Conservation (phyloP, 2,797 vertebrate genomes). For the Arnoldichthys spilopterus region DNA sequence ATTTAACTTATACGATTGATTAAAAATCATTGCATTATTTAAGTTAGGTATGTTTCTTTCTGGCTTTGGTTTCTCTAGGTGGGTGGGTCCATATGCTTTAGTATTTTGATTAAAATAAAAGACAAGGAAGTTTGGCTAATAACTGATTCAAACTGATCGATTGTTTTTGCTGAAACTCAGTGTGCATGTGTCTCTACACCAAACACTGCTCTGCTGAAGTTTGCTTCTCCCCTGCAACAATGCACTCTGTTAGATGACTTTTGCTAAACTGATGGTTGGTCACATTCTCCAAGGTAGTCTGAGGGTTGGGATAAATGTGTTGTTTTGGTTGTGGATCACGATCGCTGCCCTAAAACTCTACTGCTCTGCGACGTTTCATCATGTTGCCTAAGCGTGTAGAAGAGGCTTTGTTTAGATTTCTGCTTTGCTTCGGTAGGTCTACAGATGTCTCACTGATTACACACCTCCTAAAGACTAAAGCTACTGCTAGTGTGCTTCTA, state of each 20-base stretch:
- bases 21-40: no score
- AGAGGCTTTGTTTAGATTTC: neutral
- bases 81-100: no score
- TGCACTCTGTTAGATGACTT: neutral
- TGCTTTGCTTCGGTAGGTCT: neutral
- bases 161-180: no score
- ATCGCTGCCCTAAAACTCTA: neutral
- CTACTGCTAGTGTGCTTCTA: neutral
- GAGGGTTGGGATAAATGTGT: neutral
- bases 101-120: no score
- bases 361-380: neutral
- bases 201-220: neutral
- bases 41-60: no score
- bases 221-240: neutral
- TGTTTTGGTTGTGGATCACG: slow-evolving; percentile 4
- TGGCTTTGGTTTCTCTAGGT: no score
- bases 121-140: no score
- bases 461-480: neutral
- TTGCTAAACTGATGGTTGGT: neutral
- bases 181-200: neutral
- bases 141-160: no score
- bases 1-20: no score
- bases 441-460: neutral
- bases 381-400: neutral
- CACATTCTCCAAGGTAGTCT: neutral